phyloP scores from a whole-genome alignment of 2,888 invertebrate species.

The Galerucella pusilla region DNA sequence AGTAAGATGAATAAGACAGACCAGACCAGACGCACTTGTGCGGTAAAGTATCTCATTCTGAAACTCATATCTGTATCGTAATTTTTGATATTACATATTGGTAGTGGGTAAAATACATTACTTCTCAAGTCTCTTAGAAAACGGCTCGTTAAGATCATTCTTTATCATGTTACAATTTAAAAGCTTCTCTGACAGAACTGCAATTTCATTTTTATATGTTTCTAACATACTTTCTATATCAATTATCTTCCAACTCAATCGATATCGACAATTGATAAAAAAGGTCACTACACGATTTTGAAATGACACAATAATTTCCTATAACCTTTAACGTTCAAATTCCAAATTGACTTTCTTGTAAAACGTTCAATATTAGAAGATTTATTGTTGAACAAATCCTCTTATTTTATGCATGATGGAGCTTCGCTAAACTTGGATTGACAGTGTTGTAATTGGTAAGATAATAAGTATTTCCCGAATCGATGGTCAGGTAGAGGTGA shows the following conservation, averaged over 20 bases:
- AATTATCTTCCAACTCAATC: neutral
- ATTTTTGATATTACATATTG: too few relatives aligned
- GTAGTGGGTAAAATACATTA: neutral
- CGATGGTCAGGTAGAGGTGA: neutral
- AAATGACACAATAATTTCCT: too few relatives aligned
- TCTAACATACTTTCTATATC: neutral
- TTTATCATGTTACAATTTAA: neutral
- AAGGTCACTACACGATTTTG: too few relatives aligned
- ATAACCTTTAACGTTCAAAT: neutral
- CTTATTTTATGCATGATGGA: neutral
- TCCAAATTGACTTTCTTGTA: neutral
- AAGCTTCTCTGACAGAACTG: neutral
- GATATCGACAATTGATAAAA: neutral
- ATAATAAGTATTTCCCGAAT: neutral
- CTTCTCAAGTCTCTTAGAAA: neutral
- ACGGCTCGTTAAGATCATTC: neutral
- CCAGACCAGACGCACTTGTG: too few relatives aligned
- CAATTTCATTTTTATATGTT: neutral
- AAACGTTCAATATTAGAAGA: neutral
- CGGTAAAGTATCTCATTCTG: too few relatives aligned
- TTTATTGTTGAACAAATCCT: neutral
- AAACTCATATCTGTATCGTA: too few relatives aligned
- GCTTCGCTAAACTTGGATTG: neutral
- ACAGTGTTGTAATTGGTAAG: neutral
- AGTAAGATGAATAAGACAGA: too few relatives aligned